Percentiles rank a stretch among this genome's conserved stretches.
These are phyloP conservation scores for Saccopteryx bilineata DNA, from an alignment of 2,113 vertebrate species.

Conservation along the genomic window DNA sequence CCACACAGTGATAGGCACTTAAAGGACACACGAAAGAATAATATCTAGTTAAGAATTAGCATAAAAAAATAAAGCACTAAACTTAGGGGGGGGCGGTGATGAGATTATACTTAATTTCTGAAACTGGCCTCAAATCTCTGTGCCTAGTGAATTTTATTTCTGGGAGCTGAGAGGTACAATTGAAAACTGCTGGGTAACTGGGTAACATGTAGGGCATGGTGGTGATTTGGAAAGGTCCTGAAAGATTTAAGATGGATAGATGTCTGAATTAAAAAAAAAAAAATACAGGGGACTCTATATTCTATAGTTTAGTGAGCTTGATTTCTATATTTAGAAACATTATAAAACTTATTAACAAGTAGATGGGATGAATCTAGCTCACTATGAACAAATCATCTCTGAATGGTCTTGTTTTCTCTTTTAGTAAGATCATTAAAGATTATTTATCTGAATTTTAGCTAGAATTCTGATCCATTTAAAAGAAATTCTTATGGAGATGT, in stretches of 20 bases:
- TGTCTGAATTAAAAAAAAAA: neutral
- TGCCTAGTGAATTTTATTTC: conserved; percentile 39
- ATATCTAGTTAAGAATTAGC: neutral
- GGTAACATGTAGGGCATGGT: neutral
- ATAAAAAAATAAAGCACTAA: conserved; percentile 21
- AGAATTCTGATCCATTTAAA: conserved; percentile 6
- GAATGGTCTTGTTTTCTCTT: conserved; percentile 30
- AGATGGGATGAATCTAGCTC: neutral
- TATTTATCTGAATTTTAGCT: conserved; percentile 37
- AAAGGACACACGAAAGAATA: neutral
- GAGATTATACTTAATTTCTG: neutral
- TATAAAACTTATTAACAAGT: neutral
- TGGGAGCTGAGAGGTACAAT: neutral
- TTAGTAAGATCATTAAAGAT: neutral
- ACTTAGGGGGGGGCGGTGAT: neutral
- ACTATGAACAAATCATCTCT: conserved; percentile 33
- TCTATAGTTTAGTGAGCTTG: neutral
- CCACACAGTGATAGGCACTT: neutral
- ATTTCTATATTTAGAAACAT: conserved; percentile 30
- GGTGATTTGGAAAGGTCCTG: conserved; percentile 6
- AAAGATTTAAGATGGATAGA: neutral
- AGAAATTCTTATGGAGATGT: neutral
- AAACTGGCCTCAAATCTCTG: conserved; percentile 17
- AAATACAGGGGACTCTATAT: neutral
- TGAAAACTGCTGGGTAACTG: neutral